Evolutionary conservation across 2,797 vertebrate species (phyloP).

Genomic region (Dermochelys coriacea): DNA sequence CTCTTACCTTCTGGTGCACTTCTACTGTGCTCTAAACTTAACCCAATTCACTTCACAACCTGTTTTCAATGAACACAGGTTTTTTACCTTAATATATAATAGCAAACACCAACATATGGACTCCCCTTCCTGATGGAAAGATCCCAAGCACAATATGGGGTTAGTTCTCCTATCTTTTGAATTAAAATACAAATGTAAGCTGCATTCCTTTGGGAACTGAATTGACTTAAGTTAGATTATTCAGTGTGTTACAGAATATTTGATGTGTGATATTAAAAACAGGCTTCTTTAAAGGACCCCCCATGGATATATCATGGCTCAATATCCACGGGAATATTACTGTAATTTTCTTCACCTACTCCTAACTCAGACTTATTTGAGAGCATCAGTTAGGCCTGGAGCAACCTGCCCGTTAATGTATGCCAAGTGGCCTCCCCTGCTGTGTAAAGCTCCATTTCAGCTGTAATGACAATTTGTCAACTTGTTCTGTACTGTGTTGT

Average conservation of each 20-base stretch:
- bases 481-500: not conserved
- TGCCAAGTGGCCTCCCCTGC: not conserved
- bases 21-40: not conserved
- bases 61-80: constrained; percentile 17
- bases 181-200: constrained; percentile 48
- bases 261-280: constrained; percentile 58
- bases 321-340: constrained; percentile 35
- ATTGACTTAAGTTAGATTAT: constrained; percentile 64
- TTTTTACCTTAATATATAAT: not conserved
- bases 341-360: constrained; percentile 52
- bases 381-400: not conserved
- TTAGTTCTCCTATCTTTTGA: constrained; percentile 29
- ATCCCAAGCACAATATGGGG: constrained; percentile 5
- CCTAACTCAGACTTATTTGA: not conserved
- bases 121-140: not conserved
- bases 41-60: not conserved
- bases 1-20: constrained; percentile 4
- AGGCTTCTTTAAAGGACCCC: constrained; percentile 45
- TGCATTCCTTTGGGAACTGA: constrained; percentile 51
- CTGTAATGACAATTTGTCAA: constrained; percentile 26
- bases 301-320: constrained; percentile 34
- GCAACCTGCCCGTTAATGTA: not conserved
- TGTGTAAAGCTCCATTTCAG: constrained; percentile 15
- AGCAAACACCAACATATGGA: not conserved
- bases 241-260: constrained; percentile 47